Percentiles rank a stretch among this genome's conserved stretches.
phyloP scores from a whole-genome alignment of 2,113 vertebrate species.

The Oncorhynchus clarkii region DNA sequence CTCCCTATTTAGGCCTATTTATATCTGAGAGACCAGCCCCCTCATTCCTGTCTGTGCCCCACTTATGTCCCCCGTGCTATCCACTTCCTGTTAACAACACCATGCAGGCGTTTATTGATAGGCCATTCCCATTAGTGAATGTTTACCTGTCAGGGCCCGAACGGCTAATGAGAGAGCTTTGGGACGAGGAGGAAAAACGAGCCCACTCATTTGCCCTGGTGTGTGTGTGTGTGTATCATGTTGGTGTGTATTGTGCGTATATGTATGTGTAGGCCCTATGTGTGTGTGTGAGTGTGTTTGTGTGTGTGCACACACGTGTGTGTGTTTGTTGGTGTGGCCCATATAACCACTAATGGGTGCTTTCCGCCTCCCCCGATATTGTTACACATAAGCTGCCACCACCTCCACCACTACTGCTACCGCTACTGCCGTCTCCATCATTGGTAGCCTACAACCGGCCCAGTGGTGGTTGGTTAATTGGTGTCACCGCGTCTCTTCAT shows the following conservation, averaged over 20 bases:
- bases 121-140: constrained; percentile 87
- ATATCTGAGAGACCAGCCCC: constrained; percentile 43
- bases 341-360: constrained; percentile 89
- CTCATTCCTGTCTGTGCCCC: constrained; percentile 35
- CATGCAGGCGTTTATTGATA: constrained; percentile 82
- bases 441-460: constrained; percentile 39
- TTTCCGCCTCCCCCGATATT: constrained; percentile 77
- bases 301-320: constrained; percentile 33
- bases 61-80: constrained; percentile 50
- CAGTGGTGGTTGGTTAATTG: constrained; percentile 77
- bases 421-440: constrained; percentile 57
- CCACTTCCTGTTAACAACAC: constrained; percentile 78
- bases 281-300: too few relatives aligned
- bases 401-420: constrained; percentile 54
- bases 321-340: constrained; percentile 13
- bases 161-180: constrained; percentile 91
- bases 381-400: constrained; percentile 64
- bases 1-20: constrained; percentile 61
- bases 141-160: constrained; percentile 87
- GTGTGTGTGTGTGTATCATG: constrained; percentile 10
- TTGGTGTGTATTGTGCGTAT: constrained; percentile 81
- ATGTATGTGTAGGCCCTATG: too few relatives aligned
- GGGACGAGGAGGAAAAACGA: constrained; percentile 82
- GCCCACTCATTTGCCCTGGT: constrained; percentile 45
- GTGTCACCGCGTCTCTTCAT: constrained; percentile 8